phyloP scores from a whole-genome alignment of 2,888 invertebrate genomes.

The Siphonodentalium dalli region DNA sequence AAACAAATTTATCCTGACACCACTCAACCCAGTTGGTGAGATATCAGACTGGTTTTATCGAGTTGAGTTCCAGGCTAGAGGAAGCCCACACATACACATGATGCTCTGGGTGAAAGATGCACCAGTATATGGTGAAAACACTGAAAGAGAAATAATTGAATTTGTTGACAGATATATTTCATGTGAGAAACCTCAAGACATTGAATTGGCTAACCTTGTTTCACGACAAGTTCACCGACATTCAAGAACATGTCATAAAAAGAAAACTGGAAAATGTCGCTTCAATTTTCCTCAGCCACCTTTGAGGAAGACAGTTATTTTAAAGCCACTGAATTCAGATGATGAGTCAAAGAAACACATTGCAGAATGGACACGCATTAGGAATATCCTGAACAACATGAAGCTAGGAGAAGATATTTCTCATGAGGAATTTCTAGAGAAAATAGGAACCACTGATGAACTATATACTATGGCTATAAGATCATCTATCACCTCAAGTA shows the following conservation, averaged over 20 bases:
- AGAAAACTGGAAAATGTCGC: slow-evolving; percentile 17
- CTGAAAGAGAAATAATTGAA: slow-evolving; percentile 9
- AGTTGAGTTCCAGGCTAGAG: slow-evolving; percentile 22
- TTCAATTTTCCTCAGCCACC: slow-evolving; percentile 31
- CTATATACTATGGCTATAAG: slow-evolving; percentile 1
- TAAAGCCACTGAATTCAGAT: slow-evolving; percentile 28
- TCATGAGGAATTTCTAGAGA: neutral
- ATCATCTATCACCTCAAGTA: slow-evolving; percentile 4
- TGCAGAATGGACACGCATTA: no score
- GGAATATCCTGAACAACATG: no score
- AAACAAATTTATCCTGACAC: slow-evolving; percentile 6
- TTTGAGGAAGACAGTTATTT: slow-evolving; percentile 15
- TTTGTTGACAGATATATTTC: slow-evolving; percentile 27
- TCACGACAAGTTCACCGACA: slow-evolving; percentile 19
- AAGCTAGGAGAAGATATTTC: neutral
- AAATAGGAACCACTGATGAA: neutral
- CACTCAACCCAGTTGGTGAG: slow-evolving; percentile 22
- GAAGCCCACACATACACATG: slow-evolving; percentile 31
- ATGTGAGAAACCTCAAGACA: slow-evolving; percentile 12
- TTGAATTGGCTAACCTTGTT: slow-evolving; percentile 2
- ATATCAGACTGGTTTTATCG: slow-evolving; percentile 27
- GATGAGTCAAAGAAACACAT: no score
- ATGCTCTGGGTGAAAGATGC: slow-evolving; percentile 28
- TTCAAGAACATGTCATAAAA: slow-evolving; percentile 21
- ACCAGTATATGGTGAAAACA: slow-evolving; percentile 14